Base-by-base conservation (phyloP, 2,888 invertebrate species). In the Nasonia oneida region DNA sequence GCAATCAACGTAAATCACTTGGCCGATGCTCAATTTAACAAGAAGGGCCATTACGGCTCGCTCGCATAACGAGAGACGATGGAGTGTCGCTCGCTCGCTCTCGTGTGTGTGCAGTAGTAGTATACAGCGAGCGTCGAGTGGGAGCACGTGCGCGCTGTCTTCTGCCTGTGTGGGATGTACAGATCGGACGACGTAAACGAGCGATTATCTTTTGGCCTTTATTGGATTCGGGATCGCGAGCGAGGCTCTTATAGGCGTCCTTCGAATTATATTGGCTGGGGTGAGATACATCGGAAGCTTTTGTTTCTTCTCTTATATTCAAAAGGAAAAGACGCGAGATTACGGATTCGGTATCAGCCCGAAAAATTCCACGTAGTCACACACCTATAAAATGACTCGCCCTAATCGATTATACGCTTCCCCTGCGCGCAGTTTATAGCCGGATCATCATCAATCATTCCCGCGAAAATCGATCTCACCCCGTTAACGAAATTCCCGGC, bases 1-100 rank as follows among this genome's bases (percentile, higher is more conserved):
- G 84, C 92, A 93, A 93, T 93, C 93, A 92, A 93, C 92, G 92
- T 92, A 92, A 93, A 93, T 93, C 92, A 93, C 93, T 93, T 91
- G 91, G 91, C 90, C 90, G 92, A 92, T 92, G 92, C 92, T 93
- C 92, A 92, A 93, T 93, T 92, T 93, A 93, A 93, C 93, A 91
- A 92, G 91, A 92, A 92, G 92, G 90, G 90, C 92, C 91, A 92
- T 92, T 92, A 92, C 91, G 91, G 70, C 83, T 79, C 57, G 90
- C 89, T 90, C 91, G 90, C 91, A 74, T 81, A 92, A 91, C 92
- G 83, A 86, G 86, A 81, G 74, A 50, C 42, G 50, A 70, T n/a
- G 70, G 39, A 29, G 57, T 61, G 57, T 61, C 57, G 57, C 82
- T 83, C 73, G 81, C 57, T 61, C 1, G 18, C 53, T 53, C 53